phyloP scores from a whole-genome alignment of 64 coral and sea anemone species.

The Dendrophyllia cribrosa region DNA sequence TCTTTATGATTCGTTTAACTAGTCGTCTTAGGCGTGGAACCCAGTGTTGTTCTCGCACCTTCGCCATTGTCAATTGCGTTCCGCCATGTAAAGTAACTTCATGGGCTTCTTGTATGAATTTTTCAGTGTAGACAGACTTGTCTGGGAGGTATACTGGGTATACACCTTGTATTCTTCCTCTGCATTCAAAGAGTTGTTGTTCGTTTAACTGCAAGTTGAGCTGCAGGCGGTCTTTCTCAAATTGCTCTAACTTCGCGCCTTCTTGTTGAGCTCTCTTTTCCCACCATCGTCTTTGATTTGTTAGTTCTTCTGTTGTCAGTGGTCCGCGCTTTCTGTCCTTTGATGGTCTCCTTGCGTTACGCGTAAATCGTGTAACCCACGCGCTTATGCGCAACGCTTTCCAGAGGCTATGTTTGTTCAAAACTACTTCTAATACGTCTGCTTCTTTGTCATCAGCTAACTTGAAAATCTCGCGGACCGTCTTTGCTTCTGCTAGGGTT shows the following conservation, averaged over 20 bases:
- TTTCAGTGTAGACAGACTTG: background rate
- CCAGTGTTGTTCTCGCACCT: background rate
- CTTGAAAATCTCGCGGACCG: too few species aligned
- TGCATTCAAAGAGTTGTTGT: slow-evolving; percentile 21
- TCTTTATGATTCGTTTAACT: slow-evolving; percentile 11
- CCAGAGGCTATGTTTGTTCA: too few species aligned
- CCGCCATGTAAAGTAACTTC: slow-evolving; percentile 19
- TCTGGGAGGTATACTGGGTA: slow-evolving; percentile 30
- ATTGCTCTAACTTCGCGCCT: background rate
- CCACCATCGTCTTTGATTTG: too few species aligned
- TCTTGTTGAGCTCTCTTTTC: too few species aligned
- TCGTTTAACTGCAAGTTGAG: slow-evolving; percentile 49
- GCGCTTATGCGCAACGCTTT: too few species aligned
- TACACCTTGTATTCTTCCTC: slow-evolving; percentile 18
- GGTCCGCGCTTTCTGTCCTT: too few species aligned
- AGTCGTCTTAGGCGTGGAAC: background rate
- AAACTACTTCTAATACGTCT: too few species aligned
- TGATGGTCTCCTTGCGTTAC: too few species aligned
- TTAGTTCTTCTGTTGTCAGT: too few species aligned
- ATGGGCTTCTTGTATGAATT: background rate
- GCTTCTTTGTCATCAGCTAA: slow-evolving; percentile 6
- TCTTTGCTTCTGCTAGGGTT: too few species aligned
- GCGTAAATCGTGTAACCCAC: too few species aligned
- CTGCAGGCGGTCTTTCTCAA: background rate
- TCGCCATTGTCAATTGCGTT: slow-evolving; percentile 6